phyloP scores from a whole-genome alignment of 2,113 vertebrate genomes.

The Zingel zingel region DNA sequence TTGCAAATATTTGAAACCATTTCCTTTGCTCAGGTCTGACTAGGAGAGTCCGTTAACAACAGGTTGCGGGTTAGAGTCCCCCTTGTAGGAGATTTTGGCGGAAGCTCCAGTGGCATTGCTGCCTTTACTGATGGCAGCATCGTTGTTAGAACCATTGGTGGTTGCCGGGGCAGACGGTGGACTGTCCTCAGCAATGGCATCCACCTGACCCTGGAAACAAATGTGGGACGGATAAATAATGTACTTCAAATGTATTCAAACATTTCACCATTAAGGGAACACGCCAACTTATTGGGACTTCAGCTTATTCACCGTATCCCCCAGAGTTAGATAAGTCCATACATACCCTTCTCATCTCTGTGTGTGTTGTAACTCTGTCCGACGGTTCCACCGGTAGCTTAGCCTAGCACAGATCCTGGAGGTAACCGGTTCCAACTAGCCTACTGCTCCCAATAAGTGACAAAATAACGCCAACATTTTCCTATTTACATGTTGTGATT shows the following conservation, averaged over 20 bases:
- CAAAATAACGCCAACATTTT: too few relatives aligned
- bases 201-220: slow-evolving; percentile 85
- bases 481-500: too few relatives aligned
- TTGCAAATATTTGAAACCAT: slow-evolving; percentile 71
- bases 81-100: slow-evolving; percentile 82
- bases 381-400: too few relatives aligned
- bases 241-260: background rate
- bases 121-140: slow-evolving; percentile 12
- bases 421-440: too few relatives aligned
- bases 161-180: slow-evolving; percentile 83
- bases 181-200: slow-evolving; percentile 91
- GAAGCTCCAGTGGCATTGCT: slow-evolving; percentile 69
- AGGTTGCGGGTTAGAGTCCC: slow-evolving; percentile 86
- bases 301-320: too few relatives aligned
- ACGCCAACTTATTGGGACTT: too few relatives aligned
- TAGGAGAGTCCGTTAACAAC: slow-evolving; percentile 96
- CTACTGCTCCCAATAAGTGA: too few relatives aligned
- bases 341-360: too few relatives aligned
- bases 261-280: too few relatives aligned
- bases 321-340: too few relatives aligned
- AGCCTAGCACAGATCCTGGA: too few relatives aligned
- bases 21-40: slow-evolving; percentile 67
- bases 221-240: background rate
- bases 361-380: too few relatives aligned
- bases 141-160: slow-evolving; percentile 88